Evolutionary conservation across 1,140 invertebrate species (phyloP), one percentile per base, ranked within the genome.

Genomic region (Drosophila setifemur): DNA sequence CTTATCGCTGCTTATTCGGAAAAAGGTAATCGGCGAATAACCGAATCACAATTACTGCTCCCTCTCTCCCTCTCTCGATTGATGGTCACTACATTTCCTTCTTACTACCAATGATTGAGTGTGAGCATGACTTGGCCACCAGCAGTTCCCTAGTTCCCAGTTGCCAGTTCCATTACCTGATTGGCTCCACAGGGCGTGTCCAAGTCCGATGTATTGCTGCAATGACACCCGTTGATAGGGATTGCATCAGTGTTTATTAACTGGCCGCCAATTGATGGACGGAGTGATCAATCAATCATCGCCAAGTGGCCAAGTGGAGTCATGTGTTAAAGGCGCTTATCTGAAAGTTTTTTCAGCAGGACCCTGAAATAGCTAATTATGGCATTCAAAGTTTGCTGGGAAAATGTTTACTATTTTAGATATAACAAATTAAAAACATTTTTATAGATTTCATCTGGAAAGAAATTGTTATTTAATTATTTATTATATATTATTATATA

Each of bases 51-150:
- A 70, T 49, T 82, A 58, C 66, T 54, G 39, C 50, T 37, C 52
- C 64, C 74, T 43, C 68, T 5, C 7, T 14, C 4, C 12, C 33
- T 11, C 9, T 23, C 5, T 23, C 2, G 1, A 43, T 33, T 35
- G 18, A 37, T 55, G 48, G 40, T 54, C 55, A 31, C 25, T 12
- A 14, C 31, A 12, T 37, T 63, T 64, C 39, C 57, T 33, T 61
- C 8, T 33, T 39, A 58, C 58, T 85, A 85, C 85, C 74, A 67
- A 70, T 83, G 79, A 85, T 83, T 78, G 79, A 83, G 73, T 61
- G 58, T 66, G 61, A 85, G 79, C 74, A 83, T 73, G 79, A 58
- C 74, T 85, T 83, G 43, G 26, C 19, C 43, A 29, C 18, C 35
- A 39, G 39, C 44, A 16, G 21, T n/a, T n/a, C n/a, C n/a, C n/a